These are phyloP conservation scores for Sylvilagus bachmani DNA, from an alignment of 2,113 vertebrate species.

Conservation along the genomic window DNA sequence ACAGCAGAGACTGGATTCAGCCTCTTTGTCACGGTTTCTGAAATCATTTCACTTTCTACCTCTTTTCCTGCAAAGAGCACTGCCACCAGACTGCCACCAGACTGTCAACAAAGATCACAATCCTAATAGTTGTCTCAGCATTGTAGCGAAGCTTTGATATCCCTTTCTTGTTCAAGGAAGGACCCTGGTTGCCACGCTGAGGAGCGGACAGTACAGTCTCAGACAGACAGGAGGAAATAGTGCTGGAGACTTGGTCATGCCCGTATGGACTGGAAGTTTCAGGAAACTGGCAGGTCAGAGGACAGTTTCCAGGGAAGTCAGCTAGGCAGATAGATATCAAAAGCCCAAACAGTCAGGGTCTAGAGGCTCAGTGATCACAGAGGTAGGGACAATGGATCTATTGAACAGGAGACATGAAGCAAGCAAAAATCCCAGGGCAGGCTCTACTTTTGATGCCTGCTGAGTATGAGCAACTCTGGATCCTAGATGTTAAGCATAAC, in stretches of 20 bases:
- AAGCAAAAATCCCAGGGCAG: slow-evolving; percentile 24
- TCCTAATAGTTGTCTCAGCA: not conserved
- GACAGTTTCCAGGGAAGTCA: slow-evolving; percentile 58
- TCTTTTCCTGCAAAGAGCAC: slow-evolving; percentile 20
- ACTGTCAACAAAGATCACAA: not conserved
- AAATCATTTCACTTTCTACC: slow-evolving; percentile 26
- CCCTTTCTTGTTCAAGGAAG: slow-evolving; percentile 33
- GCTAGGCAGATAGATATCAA: slow-evolving; percentile 53
- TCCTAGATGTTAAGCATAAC: slow-evolving; percentile 60
- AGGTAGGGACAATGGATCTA: slow-evolving; percentile 53
- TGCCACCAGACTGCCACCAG: not conserved
- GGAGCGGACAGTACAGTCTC: slow-evolving; percentile 9
- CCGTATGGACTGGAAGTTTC: not conserved
- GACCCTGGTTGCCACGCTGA: not conserved
- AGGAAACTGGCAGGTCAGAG: slow-evolving; percentile 44
- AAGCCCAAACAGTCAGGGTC: slow-evolving; percentile 42
- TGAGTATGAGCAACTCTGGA: slow-evolving; percentile 54
- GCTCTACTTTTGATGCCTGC: slow-evolving; percentile 39
- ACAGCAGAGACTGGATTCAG: slow-evolving; percentile 13
- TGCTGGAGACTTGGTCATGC: not conserved
- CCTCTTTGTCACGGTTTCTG: slow-evolving; percentile 16
- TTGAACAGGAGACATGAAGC: slow-evolving; percentile 57
- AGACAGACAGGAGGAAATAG: slow-evolving; percentile 46
- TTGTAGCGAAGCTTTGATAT: not conserved
- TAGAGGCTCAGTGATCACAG: slow-evolving; percentile 43